Evolutionary conservation across 2,113 vertebrate genomes (phyloP), one percentile per base, ranked within the genome.

Genomic region (Hydrolagus affinis): DNA sequence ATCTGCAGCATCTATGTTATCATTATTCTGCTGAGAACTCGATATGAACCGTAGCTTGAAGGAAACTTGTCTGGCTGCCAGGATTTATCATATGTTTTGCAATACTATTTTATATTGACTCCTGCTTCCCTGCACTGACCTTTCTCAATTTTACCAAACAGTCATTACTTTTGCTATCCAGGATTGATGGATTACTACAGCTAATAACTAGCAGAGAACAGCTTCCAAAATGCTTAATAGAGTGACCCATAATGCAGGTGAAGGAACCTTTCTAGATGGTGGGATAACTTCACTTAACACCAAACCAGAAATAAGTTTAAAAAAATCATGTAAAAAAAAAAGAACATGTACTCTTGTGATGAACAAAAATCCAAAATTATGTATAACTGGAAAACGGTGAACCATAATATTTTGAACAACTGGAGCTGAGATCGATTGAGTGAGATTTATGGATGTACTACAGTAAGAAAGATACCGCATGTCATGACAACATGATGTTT

Each of bases 21-120:
- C 78, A 83, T 83, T 30, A 83, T 66, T 68, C 25, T 68, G 19
- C 23, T 21, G 32, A 83, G 78, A 68, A 83, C 78, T 83, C 66
- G 59, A 83, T 28, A 19, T 83, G 78, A 83, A 83, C 78, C 60
- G 30, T 83, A 60, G 32, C 25, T 4, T 83, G 78, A 83, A 68
- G 78, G 60, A 66, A 66, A 83, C 15, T 83, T 83, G 78, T 83
- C 60, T 17, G 19, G 17, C 25, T 19, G 78, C 78, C 78, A 83
- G 32, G 15, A 66, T 83, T 83, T 83, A 44, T 66, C 32, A 25
- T 32, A 62, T 17, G 8, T 8, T 68, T n/a, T 68, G 60, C 25
- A 32, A 66, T 3, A 62, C 62, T 28, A 83, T 30, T 12, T 83
- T 32, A 15, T 19, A 23, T 56, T 32, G 62, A 66, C 66, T 21